These are phyloP conservation scores for Microchirus variegatus DNA, from an alignment of 2,797 vertebrate genomes.

Conservation along the genomic window DNA sequence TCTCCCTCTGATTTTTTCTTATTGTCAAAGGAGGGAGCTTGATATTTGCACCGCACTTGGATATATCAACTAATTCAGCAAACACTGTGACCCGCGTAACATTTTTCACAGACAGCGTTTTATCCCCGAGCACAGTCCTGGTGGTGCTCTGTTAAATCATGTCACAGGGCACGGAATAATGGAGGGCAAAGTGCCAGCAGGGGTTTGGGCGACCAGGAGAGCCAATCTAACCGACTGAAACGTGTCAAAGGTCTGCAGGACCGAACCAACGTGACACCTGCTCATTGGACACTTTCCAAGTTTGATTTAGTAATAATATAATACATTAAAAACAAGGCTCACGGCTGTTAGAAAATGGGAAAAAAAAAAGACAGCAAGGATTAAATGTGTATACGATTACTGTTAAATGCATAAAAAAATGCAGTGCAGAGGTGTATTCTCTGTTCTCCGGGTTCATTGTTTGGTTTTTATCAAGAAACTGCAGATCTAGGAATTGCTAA, in stretches of 20 bases:
- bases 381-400: neutral
- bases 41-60: conserved; percentile 3
- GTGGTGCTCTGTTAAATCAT: conserved; percentile 30
- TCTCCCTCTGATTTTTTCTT: neutral
- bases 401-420: neutral
- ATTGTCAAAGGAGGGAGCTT: neutral
- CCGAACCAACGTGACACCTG: conserved; percentile 56
- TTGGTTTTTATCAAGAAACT: no score
- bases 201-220: conserved; percentile 43
- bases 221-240: conserved; percentile 39
- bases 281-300: conserved; percentile 40
- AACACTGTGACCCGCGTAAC: conserved; percentile 3
- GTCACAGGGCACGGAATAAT: conserved; percentile 19
- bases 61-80: neutral
- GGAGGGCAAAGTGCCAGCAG: conserved; percentile 46
- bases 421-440: neutral
- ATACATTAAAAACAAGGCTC: conserved; percentile 30
- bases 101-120: conserved; percentile 3
- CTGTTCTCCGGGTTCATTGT: neutral
- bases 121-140: conserved; percentile 3
- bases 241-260: conserved; percentile 40
- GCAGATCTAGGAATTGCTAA: no score
- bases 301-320: conserved; percentile 24
- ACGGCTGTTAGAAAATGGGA: conserved; percentile 6
- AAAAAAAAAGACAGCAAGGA: neutral